Conservation (phyloP, 2,113 vertebrate genomes). For the Heloderma charlesbogerti region DNA sequence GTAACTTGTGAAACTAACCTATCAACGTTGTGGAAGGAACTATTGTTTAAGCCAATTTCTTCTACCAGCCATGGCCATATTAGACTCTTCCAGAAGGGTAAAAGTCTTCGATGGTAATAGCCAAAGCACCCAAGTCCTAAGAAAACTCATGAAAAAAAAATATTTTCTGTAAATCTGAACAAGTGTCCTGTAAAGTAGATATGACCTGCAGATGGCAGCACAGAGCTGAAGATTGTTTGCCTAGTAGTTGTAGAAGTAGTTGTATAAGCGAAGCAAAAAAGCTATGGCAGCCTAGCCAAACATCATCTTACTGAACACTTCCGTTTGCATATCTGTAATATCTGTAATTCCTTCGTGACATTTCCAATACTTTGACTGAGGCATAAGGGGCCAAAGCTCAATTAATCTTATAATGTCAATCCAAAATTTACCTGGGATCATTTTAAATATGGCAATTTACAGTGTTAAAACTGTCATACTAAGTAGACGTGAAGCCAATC, state of each 20-base stretch:
- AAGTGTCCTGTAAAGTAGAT: neutral
- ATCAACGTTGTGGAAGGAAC: neutral
- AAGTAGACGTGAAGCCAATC: neutral
- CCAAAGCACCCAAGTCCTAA: neutral
- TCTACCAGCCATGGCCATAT: too few species aligned
- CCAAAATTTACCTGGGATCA: neutral
- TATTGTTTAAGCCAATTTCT: neutral
- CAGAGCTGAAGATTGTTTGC: conserved; percentile 28
- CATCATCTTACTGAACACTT: neutral
- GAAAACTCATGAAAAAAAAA: neutral
- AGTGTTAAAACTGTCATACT: neutral
- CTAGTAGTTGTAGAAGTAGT: fast-evolving
- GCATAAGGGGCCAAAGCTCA: fast-evolving
- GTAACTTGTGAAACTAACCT: neutral
- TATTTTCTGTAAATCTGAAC: neutral
- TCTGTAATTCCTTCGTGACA: neutral
- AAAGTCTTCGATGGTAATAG: neutral
- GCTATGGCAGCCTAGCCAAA: fast-evolving
- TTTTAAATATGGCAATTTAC: neutral
- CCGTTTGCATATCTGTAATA: neutral
- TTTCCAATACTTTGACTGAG: neutral
- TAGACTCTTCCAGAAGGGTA: neutral
- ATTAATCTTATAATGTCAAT: neutral
- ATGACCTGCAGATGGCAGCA: conserved; percentile 66
- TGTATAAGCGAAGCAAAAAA: fast-evolving